phyloP scores from a whole-genome alignment of 2,797 vertebrate species.

The Sparus aurata region DNA sequence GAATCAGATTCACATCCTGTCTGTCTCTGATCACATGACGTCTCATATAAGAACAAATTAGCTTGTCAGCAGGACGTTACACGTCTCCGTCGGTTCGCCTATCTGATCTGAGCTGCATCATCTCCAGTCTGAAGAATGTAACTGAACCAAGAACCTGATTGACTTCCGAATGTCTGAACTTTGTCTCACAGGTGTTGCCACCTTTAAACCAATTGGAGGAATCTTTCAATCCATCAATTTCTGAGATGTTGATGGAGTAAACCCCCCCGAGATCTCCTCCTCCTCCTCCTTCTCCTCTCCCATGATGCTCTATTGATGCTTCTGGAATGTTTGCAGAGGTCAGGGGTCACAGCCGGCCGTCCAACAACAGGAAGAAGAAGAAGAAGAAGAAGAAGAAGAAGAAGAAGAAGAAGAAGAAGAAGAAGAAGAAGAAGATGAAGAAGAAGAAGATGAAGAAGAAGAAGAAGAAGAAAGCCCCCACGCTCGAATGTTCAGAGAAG shows the following conservation, averaged over 20 bases:
- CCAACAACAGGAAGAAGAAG: conserved; percentile 42
- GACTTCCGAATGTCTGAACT: background rate
- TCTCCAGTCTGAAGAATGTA: no score
- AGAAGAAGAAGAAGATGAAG: conserved; percentile 51
- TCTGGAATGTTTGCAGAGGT: conserved; percentile 82
- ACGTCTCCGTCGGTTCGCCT: background rate
- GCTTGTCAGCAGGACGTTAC: background rate
- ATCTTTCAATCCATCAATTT: background rate
- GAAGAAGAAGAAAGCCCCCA: conserved; percentile 43
- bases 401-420: conserved; percentile 52
- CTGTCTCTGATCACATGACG: no score
- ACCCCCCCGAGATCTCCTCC: conserved; percentile 39
- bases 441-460: conserved; percentile 53
- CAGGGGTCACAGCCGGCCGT: conserved; percentile 55
- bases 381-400: conserved; percentile 54
- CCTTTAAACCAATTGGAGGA: background rate
- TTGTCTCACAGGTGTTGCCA: background rate
- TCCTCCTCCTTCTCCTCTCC: conserved; percentile 19
- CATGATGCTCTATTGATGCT: conserved; percentile 51
- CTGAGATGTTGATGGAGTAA: background rate
- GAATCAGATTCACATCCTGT: no score
- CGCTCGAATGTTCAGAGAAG: conserved; percentile 34
- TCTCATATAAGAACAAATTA: background rate
- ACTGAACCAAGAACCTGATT: background rate
- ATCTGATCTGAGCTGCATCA: background rate